Percentiles rank a stretch among this genome's conserved stretches.
These are phyloP conservation scores for Xanthia togata DNA, from an alignment of 2,888 invertebrate genomes.

Conservation along the genomic window DNA sequence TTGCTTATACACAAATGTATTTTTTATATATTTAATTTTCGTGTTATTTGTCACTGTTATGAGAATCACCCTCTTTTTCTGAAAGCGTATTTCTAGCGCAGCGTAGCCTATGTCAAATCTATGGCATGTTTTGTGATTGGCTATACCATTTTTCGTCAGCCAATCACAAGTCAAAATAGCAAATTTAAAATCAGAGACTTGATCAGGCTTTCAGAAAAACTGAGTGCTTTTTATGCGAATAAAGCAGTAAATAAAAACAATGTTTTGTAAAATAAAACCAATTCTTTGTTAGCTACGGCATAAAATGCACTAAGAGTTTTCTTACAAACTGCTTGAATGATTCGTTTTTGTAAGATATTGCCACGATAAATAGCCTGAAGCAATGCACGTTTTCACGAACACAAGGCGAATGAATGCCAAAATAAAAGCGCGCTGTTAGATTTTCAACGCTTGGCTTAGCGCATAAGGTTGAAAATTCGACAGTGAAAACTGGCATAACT, in stretches of 20 bases:
- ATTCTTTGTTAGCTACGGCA: neutral
- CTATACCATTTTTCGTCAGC: conserved; percentile 11
- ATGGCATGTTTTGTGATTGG: conserved; percentile 4
- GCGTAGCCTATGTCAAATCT: neutral
- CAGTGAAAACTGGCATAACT: neutral
- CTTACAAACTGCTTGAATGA: neutral
- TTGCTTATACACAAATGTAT: conserved; percentile 20
- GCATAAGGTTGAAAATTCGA: neutral
- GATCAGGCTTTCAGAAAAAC: conserved; percentile 9
- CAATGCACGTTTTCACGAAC: neutral
- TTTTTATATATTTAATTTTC: conserved; percentile 26
- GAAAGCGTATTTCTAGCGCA: neutral
- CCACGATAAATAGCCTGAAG: neutral
- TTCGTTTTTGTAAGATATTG: neutral
- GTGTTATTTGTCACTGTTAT: neutral
- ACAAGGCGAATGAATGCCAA: neutral
- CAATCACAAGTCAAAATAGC: neutral
- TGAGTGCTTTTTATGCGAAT: no score
- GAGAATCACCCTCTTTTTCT: neutral
- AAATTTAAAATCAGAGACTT: neutral
- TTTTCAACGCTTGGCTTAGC: neutral
- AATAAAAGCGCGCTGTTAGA: neutral
- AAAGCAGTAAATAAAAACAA: neutral
- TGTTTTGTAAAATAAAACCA: neutral
- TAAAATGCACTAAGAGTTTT: conserved; percentile 8